These are phyloP conservation scores for Deroplatys truncata DNA, from an alignment of 2,888 invertebrate species.

Conservation along the genomic window DNA sequence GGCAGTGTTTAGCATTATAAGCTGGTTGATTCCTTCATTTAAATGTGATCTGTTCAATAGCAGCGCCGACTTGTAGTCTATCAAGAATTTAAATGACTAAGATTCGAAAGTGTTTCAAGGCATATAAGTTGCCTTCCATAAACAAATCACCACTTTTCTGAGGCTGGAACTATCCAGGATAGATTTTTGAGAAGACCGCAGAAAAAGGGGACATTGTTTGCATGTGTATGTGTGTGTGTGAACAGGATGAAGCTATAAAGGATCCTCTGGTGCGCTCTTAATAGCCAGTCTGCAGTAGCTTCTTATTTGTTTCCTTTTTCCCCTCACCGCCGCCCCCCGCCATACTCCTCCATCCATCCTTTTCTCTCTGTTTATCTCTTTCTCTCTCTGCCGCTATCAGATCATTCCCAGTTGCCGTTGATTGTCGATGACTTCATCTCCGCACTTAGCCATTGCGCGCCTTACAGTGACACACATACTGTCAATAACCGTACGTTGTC, in stretches of 20 bases:
- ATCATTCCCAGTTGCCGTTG: conserved; percentile 2
- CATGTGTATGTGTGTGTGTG: neutral
- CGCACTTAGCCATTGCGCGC: neutral
- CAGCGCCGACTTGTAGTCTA: no score
- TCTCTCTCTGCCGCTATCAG: neutral
- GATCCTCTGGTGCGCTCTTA: neutral
- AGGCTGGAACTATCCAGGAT: neutral
- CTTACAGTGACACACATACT: neutral
- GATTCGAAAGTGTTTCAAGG: neutral
- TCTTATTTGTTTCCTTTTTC: neutral
- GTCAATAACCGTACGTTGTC: neutral
- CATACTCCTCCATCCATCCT: neutral
- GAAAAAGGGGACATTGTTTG: neutral
- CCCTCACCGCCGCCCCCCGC: neutral
- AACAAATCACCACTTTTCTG: neutral
- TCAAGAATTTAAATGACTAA: neutral
- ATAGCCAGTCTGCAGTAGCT: neutral
- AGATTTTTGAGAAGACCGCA: neutral
- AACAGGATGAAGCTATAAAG: neutral
- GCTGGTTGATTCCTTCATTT: no score
- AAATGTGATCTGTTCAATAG: no score
- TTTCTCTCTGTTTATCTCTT: neutral
- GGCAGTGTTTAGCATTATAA: no score
- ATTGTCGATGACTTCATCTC: conserved; percentile 13
- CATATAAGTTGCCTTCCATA: neutral